phyloP scores from a whole-genome alignment of 2,113 vertebrate genomes.

The Elaphurus davidianus region DNA sequence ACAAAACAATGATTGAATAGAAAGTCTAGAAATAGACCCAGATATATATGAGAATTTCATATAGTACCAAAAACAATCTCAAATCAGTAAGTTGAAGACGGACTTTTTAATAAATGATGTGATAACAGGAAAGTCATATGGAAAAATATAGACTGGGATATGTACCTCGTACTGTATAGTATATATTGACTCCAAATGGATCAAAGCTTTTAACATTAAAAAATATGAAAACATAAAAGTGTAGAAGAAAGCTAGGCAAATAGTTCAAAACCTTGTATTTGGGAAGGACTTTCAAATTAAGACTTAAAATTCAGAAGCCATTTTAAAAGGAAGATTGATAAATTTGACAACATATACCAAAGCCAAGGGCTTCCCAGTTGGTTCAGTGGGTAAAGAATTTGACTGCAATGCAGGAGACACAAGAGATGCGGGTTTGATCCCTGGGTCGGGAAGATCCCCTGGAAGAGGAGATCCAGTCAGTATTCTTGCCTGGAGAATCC shows the following conservation, averaged over 20 bases:
- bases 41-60: not conserved
- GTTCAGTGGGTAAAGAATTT: not conserved
- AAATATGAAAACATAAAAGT: not conserved
- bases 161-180: not conserved
- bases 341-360: not conserved
- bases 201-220: not conserved
- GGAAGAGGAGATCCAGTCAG: not conserved
- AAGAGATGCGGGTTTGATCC: not conserved
- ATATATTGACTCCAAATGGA: not conserved
- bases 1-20: not conserved
- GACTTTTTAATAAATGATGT: not conserved
- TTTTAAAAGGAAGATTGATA: not conserved
- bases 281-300: not conserved
- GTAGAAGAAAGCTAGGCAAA: not conserved
- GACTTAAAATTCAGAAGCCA: not conserved
- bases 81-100: not conserved
- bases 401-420: not conserved
- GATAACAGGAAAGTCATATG: not conserved
- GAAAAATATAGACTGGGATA: not conserved
- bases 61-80: not conserved
- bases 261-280: not conserved
- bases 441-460: not conserved
- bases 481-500: not conserved
- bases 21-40: not conserved
- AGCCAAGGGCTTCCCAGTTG: not conserved